These are phyloP conservation scores for Phengaris alcon DNA, from an alignment of 2,888 invertebrate species.

Conservation along the genomic window DNA sequence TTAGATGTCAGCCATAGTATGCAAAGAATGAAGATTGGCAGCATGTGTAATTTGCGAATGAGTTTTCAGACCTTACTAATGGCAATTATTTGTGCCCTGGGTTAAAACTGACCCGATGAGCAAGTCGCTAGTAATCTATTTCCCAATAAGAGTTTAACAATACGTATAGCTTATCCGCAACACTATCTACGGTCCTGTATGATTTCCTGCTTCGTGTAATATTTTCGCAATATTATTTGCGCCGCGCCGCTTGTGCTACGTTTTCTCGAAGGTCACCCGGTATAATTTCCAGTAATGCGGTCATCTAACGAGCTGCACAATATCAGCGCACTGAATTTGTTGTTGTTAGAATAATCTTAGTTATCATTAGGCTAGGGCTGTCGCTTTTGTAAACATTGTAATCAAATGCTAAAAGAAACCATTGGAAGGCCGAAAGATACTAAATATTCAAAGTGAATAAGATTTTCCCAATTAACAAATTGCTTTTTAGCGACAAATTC, in stretches of 20 bases:
- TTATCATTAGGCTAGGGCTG: constrained; percentile 31
- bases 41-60: not conserved
- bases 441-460: no score
- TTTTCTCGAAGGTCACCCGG: constrained; percentile 27
- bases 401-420: no score
- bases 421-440: no score
- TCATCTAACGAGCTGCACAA: constrained; percentile 38
- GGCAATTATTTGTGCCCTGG: no score
- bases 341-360: constrained; percentile 33
- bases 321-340: constrained; percentile 37
- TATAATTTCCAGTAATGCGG: constrained; percentile 38
- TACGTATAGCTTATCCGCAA: not conserved
- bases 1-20: not conserved
- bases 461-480: no score
- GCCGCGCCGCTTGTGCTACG: constrained; percentile 29
- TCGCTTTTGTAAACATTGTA: not conserved
- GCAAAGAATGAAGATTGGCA: not conserved
- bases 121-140: not conserved
- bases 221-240: constrained; percentile 31
- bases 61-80: not conserved
- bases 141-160: not conserved
- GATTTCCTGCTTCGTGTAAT: constrained; percentile 10
- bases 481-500: no score
- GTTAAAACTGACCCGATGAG: not conserved
- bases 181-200: not conserved